Conservation (phyloP, 2,113 vertebrate species). For the Noctilio leporinus region DNA sequence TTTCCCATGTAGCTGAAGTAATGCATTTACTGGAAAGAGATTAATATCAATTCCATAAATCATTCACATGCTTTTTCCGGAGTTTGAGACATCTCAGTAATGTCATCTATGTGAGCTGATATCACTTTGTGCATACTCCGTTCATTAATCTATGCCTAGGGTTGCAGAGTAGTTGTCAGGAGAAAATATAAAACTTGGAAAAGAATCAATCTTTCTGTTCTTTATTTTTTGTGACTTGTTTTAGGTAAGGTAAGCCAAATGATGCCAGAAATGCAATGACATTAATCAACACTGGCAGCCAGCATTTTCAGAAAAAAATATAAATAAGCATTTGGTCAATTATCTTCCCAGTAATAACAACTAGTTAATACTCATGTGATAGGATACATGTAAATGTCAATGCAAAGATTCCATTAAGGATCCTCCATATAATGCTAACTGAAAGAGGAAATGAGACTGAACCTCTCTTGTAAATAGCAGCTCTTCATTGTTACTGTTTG, state of each 20-base stretch:
- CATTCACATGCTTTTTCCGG: constrained; percentile 91
- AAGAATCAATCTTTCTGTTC: constrained; percentile 73
- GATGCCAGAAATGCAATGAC: constrained; percentile 25
- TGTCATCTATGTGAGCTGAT: constrained; percentile 91
- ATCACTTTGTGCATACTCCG: constrained; percentile 81
- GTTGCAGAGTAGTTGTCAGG: constrained; percentile 79
- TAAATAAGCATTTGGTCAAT: constrained; percentile 48
- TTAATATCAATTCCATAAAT: constrained; percentile 99
- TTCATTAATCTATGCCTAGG: constrained; percentile 89
- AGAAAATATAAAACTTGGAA: constrained; percentile 79
- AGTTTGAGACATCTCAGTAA: constrained; percentile 86
- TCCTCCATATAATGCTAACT: background rate
- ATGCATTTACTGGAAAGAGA: constrained; percentile 96
- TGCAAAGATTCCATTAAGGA: constrained; percentile 25
- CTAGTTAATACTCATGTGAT: constrained; percentile 10
- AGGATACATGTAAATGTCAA: background rate
- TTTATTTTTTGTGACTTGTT: constrained; percentile 61
- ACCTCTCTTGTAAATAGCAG: background rate
- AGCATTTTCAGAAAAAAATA: constrained; percentile 29
- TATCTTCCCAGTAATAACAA: constrained; percentile 53
- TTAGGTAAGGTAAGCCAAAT: constrained; percentile 46
- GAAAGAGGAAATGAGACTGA: background rate
- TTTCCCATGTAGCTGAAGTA: constrained; percentile 90
- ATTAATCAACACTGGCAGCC: constrained; percentile 17
- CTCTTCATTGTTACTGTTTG: background rate